Conservation (phyloP, 2,113 vertebrate species). For the Isurus oxyrinchus region DNA sequence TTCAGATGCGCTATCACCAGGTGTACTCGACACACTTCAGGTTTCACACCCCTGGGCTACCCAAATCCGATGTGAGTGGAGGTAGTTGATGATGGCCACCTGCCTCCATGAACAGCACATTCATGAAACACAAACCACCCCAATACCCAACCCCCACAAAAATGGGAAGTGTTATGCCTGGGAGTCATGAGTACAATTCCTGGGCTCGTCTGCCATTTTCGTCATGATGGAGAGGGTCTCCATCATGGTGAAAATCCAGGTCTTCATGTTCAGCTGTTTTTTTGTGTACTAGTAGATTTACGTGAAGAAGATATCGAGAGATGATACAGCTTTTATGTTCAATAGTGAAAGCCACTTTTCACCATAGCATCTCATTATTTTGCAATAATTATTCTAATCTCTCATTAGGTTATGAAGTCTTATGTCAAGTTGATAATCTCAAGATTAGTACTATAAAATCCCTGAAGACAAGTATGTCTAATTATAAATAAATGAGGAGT, state of each 20-base stretch:
- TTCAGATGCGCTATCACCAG: too few species aligned
- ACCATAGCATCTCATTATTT: constrained; percentile 25
- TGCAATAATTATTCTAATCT: constrained; percentile 36
- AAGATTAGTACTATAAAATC: constrained; percentile 3
- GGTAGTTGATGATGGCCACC: too few species aligned
- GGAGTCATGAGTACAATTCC: too few species aligned
- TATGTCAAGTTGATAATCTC: constrained; percentile 33
- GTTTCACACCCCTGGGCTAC: too few species aligned
- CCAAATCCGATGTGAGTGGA: too few species aligned
- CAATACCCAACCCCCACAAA: too few species aligned
- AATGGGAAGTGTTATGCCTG: too few species aligned
- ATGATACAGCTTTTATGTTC: constrained; percentile 11
- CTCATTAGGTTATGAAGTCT: constrained; percentile 27
- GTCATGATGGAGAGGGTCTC: too few species aligned
- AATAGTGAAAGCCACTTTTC: constrained; percentile 23
- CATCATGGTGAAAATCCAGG: not conserved
- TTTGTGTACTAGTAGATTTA: not conserved
- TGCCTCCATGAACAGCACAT: too few species aligned
- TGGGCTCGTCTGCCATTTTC: too few species aligned
- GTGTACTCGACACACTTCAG: too few species aligned
- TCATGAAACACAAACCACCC: too few species aligned
- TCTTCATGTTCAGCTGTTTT: not conserved
- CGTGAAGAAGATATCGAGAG: not conserved
- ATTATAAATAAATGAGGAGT: constrained; percentile 35
- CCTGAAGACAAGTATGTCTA: constrained; percentile 16